Evolutionary conservation across 2,888 invertebrate species (phyloP), one percentile per base, ranked within the genome.

Genomic region (Cerceris rybyensis): DNA sequence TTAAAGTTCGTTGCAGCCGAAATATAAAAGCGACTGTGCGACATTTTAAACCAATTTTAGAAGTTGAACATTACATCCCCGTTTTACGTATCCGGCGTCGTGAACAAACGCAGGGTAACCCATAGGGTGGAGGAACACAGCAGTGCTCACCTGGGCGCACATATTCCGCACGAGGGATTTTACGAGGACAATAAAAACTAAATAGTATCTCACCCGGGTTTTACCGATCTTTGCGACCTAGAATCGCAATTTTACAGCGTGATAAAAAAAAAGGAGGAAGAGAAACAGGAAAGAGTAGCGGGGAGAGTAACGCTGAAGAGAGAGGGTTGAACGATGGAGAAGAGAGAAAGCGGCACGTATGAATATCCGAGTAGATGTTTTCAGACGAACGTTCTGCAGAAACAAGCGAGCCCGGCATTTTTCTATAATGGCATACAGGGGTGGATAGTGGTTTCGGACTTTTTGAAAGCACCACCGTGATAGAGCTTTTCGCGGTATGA

Each of bases 141-240:
- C 52, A 16, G 11, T 16, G 58, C 54, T n/a, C 61, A 41, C 52
- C 80, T 75, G 67, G 72, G 59, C 70, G 72, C 75, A 52, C 60
- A 79, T 70, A 79, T 77, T 79, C 79, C 74, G 46, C 64, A 50
- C 64, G 71, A 72, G 68, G 72, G 79, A 85, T 80, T 88, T 88
- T 88, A 88, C 83, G 88, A 86, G 81, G 75, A 86, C 86, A 85
- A 86, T 87, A 88, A 88, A 88, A 88, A 86, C 86, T 86, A 86
- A 87, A 86, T 84, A 84, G 79, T 86, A 82, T 77, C 83, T 85
- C 69, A 64, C 74, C 69, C 66, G 69, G 49, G 67, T 66, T 78
- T 74, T 82, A 66, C 70, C 72, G 80, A 83, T 80, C 72, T 69
- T 67, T 61, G 70, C 73, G 64, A 70, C 66, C 79, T 59, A 68